Percentiles rank a stretch among this genome's conserved stretches.
Evolutionary conservation across 2,113 vertebrate species (phyloP).

Genomic region (Sisor rabdophorus): DNA sequence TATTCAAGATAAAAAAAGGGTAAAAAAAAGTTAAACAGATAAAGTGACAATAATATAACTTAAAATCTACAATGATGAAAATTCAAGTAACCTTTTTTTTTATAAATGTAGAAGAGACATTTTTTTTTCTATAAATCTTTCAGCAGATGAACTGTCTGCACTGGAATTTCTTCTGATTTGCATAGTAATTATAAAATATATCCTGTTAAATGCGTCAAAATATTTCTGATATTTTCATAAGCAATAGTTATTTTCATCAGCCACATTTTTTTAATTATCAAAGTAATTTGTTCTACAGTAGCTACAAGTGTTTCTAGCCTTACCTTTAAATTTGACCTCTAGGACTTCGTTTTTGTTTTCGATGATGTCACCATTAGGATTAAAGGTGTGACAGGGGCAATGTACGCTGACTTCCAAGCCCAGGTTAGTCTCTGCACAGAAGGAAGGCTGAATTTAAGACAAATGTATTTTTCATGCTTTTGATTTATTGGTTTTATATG

Average conservation of each 20-base stretch:
- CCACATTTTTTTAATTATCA: no score
- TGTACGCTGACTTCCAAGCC: constrained; percentile 96
- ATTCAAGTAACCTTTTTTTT: background rate
- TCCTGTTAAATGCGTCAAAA: no score
- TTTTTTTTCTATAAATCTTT: no score
- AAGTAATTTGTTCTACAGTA: no score
- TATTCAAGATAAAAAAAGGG: constrained; percentile 33
- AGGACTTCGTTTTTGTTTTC: constrained; percentile 86
- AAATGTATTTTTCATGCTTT: background rate
- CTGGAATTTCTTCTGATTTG: background rate
- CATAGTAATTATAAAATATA: background rate
- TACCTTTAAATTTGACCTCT: constrained; percentile 95
- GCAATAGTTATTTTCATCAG: no score
- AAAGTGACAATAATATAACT: constrained; percentile 15
- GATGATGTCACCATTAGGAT: constrained; percentile 87
- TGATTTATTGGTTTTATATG: constrained; percentile 6
- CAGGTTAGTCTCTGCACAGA: constrained; percentile 81
- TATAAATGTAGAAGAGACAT: background rate
- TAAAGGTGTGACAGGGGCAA: constrained; percentile 94
- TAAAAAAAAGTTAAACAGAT: constrained; percentile 34
- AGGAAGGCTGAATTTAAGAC: background rate
- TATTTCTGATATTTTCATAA: background rate
- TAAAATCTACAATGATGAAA: background rate
- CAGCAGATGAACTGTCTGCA: background rate
- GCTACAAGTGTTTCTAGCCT: constrained; percentile 46